phyloP scores from a whole-genome alignment of 2,113 vertebrate species.

The Seriola rivoliana region DNA sequence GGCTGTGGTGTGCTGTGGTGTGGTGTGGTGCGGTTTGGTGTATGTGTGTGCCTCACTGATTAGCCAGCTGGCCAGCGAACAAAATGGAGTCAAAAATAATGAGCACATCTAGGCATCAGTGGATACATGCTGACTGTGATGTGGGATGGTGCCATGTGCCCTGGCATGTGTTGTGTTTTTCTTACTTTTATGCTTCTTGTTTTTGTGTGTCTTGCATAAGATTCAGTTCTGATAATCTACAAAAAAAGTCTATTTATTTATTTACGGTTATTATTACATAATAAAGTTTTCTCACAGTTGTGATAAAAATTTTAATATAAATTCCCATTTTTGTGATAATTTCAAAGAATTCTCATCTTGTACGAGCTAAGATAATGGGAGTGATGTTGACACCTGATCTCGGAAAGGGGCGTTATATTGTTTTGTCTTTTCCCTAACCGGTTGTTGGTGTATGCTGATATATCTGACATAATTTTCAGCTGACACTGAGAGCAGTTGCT shows the following conservation, averaged over 20 bases:
- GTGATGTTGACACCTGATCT: neutral
- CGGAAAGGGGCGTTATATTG: neutral
- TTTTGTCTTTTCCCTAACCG: neutral
- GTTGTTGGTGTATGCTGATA: neutral
- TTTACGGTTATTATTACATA: too few relatives aligned
- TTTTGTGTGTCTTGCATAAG: neutral
- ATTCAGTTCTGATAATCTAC: neutral
- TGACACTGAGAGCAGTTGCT: neutral
- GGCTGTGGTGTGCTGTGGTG: conserved; percentile 19
- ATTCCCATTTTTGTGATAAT: neutral
- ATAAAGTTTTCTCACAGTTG: neutral
- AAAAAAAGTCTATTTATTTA: too few relatives aligned
- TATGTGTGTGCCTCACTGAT: conserved; percentile 48
- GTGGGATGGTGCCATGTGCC: conserved; percentile 20
- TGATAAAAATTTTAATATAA: neutral
- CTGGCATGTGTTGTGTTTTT: conserved; percentile 12
- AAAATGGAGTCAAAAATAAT: conserved; percentile 61
- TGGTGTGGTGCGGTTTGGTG: conserved; percentile 18
- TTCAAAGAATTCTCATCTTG: neutral
- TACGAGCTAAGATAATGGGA: neutral
- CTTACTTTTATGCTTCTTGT: conserved; percentile 1
- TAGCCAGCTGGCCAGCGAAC: conserved; percentile 37
- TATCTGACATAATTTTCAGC: neutral
- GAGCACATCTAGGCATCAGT: conserved; percentile 44
- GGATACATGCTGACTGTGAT: conserved; percentile 32